These are phyloP conservation scores for Coranthus polyacanthus DNA, from an alignment of 2,797 vertebrate genomes.

Conservation along the genomic window DNA sequence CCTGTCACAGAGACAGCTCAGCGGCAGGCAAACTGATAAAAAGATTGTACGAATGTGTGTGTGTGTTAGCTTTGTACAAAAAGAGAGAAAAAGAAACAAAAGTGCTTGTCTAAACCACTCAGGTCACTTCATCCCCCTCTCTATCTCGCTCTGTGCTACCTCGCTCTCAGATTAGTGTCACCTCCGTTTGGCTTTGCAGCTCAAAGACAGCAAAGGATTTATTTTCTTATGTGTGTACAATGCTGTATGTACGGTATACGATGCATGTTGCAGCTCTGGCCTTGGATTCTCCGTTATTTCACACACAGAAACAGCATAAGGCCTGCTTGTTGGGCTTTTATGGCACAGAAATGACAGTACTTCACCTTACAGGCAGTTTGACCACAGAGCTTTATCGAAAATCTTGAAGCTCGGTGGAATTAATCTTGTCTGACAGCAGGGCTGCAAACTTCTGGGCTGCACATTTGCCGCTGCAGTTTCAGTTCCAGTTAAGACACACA, in stretches of 20 bases:
- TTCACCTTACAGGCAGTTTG: slow-evolving; percentile 16
- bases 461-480: neutral
- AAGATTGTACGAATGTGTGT: slow-evolving; percentile 10
- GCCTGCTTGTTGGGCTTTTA: slow-evolving; percentile 9
- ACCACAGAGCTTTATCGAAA: slow-evolving; percentile 14
- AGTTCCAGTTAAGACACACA: slow-evolving; percentile 7
- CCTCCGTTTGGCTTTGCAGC: slow-evolving; percentile 24
- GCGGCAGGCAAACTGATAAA: slow-evolving; percentile 43
- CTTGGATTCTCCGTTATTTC: no score
- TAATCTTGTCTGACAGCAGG: slow-evolving; percentile 26
- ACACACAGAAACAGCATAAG: slow-evolving; percentile 23
- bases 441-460: slow-evolving; percentile 18
- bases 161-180: slow-evolving; percentile 32
- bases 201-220: slow-evolving; percentile 29
- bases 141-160: neutral
- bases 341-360: slow-evolving; percentile 1
- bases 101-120: slow-evolving; percentile 41
- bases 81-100: slow-evolving; percentile 46
- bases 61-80: slow-evolving; percentile 24
- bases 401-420: slow-evolving; percentile 25
- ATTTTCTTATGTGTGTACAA: slow-evolving; percentile 14
- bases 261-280: no score
- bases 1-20: slow-evolving; percentile 29
- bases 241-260: neutral
- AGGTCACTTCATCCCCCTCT: slow-evolving; percentile 19